Evolutionary conservation across 2,888 invertebrate species (phyloP).

Genomic region (Drosophila mimica): DNA sequence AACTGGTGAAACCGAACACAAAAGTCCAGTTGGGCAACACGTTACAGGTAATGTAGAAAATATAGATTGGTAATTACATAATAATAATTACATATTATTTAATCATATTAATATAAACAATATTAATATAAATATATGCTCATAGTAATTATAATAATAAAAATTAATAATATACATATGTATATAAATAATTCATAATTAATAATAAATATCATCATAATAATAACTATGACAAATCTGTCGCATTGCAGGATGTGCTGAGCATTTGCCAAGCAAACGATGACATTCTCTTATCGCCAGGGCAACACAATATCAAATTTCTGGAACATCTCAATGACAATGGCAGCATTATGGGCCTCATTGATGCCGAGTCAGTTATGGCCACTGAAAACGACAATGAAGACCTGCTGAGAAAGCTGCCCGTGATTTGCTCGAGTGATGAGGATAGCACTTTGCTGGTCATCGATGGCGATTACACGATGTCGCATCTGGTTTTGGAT

Average conservation of each 20-base stretch:
- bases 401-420: slow-evolving; percentile 55
- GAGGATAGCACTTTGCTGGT: slow-evolving; percentile 86
- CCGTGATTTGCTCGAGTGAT: slow-evolving; percentile 84
- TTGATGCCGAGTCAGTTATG: slow-evolving; percentile 26
- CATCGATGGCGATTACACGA: slow-evolving; percentile 85
- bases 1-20: slow-evolving; percentile 80
- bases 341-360: slow-evolving; percentile 75
- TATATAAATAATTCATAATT: background rate
- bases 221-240: background rate
- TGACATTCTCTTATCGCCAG: slow-evolving; percentile 86
- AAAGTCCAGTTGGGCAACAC: slow-evolving; percentile 85
- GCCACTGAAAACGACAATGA: background rate
- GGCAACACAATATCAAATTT: slow-evolving; percentile 86
- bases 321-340: slow-evolving; percentile 86
- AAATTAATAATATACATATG: background rate
- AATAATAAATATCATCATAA: background rate
- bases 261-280: slow-evolving; percentile 84
- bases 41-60: slow-evolving; percentile 65
- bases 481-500: slow-evolving; percentile 87
- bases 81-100: too few relatives aligned
- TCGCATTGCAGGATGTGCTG: slow-evolving; percentile 80
- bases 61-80: background rate
- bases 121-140: too few relatives aligned
- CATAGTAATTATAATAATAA: background rate
- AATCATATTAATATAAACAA: background rate